phyloP scores from a whole-genome alignment of 2,113 vertebrate species.

The Galbula dea region DNA sequence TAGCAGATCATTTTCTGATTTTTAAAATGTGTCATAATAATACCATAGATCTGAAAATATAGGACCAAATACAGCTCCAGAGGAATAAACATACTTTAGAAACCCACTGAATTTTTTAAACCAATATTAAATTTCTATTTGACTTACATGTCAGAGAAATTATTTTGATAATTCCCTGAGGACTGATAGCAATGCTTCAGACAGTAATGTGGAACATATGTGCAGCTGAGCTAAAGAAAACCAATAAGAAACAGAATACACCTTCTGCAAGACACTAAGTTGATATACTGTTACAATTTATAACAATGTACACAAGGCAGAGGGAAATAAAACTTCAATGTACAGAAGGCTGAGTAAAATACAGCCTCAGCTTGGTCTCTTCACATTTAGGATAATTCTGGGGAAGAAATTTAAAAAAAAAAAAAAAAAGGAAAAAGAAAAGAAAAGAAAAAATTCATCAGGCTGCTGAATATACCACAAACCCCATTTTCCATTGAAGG shows the following conservation, averaged over 20 bases:
- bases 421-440: too few relatives aligned
- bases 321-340: neutral
- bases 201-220: neutral
- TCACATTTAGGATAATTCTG: neutral
- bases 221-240: neutral
- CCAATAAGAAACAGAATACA: neutral
- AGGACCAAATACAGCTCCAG: neutral
- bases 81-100: conserved; percentile 4
- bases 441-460: too few relatives aligned
- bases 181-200: neutral
- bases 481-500: neutral
- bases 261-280: neutral
- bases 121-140: conserved; percentile 39
- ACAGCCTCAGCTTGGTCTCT: neutral
- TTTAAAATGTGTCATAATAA: neutral
- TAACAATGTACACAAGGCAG: neutral
- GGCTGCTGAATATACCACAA: neutral
- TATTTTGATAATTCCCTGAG: neutral
- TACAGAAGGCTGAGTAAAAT: neutral
- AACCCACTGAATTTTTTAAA: conserved; percentile 14
- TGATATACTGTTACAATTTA: neutral
- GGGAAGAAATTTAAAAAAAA: too few relatives aligned
- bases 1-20: conserved; percentile 13
- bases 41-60: conserved; percentile 3
- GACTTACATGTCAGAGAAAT: neutral